These are phyloP conservation scores for Saccostrea glomerata DNA, from an alignment of 1,140 invertebrate genomes.

Conservation along the genomic window DNA sequence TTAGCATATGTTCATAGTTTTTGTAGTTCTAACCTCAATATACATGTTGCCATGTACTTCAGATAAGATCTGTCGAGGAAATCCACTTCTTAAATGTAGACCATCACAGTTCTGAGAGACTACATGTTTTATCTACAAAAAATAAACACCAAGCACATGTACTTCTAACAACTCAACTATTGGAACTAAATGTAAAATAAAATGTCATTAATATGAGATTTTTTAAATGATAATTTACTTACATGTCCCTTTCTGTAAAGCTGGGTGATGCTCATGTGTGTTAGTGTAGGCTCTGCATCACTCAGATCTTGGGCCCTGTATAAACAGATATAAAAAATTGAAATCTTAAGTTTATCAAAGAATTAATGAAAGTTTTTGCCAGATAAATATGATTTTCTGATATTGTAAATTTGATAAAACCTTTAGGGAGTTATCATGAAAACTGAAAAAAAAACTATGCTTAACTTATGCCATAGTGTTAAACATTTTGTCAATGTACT, in stretches of 20 bases:
- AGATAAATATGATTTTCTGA: too few relatives aligned
- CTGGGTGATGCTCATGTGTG: slow-evolving; percentile 94
- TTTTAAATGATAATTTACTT: slow-evolving; percentile 55
- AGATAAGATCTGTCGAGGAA: slow-evolving; percentile 89
- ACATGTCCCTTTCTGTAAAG: slow-evolving; percentile 76
- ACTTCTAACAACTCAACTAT: not conserved
- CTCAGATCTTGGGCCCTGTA: slow-evolving; percentile 89
- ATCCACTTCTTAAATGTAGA: slow-evolving; percentile 92
- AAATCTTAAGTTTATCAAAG: not conserved
- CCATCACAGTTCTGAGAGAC: slow-evolving; percentile 98
- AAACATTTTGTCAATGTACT: not conserved
- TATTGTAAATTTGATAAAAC: too few relatives aligned
- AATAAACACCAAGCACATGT: slow-evolving; percentile 26
- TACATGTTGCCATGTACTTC: slow-evolving; percentile 99
- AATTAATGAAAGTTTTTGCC: too few relatives aligned
- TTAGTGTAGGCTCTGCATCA: slow-evolving; percentile 92
- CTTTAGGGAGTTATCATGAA: too few relatives aligned
- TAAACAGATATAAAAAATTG: slow-evolving; percentile 44
- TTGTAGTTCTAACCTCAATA: slow-evolving; percentile 88
- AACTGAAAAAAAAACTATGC: not conserved
- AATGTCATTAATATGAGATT: not conserved
- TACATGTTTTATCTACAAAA: slow-evolving; percentile 80
- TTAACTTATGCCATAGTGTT: not conserved
- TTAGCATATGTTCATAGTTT: not conserved
- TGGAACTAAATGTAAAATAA: not conserved